Conservation (phyloP, 2,888 invertebrate genomes). For the Pollenia griseotomentosa region DNA sequence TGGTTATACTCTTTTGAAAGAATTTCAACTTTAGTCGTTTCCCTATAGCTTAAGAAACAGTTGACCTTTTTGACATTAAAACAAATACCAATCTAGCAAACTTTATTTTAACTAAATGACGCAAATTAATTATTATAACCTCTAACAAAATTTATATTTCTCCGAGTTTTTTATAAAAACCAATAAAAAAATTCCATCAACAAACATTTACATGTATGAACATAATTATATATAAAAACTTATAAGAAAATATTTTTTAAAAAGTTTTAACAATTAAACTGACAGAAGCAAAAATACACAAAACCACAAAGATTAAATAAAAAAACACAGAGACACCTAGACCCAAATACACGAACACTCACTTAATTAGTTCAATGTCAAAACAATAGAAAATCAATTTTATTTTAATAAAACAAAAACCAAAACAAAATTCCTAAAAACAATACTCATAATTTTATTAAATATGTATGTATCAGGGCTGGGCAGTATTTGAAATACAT, state of each 20-base stretch:
- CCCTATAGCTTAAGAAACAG: neutral
- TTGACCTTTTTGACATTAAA: neutral
- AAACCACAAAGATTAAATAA: no score
- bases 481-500: no score
- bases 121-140: no score
- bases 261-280: neutral
- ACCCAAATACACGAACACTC: neutral
- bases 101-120: neutral
- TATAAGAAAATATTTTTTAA: no score
- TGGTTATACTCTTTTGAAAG: no score
- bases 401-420: neutral
- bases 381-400: constrained; percentile 14
- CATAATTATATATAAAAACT: no score
- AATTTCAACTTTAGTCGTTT: no score
- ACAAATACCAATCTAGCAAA: neutral
- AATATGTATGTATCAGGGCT: no score
- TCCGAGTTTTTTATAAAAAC: no score
- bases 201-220: no score
- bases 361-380: constrained; percentile 13
- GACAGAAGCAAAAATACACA: neutral
- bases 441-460: neutral
- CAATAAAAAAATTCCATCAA: no score
- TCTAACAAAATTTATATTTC: no score
- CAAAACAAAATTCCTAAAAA: neutral
- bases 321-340: neutral